phyloP scores from a whole-genome alignment of 2,113 vertebrate species.

The Strigops habroptila region DNA sequence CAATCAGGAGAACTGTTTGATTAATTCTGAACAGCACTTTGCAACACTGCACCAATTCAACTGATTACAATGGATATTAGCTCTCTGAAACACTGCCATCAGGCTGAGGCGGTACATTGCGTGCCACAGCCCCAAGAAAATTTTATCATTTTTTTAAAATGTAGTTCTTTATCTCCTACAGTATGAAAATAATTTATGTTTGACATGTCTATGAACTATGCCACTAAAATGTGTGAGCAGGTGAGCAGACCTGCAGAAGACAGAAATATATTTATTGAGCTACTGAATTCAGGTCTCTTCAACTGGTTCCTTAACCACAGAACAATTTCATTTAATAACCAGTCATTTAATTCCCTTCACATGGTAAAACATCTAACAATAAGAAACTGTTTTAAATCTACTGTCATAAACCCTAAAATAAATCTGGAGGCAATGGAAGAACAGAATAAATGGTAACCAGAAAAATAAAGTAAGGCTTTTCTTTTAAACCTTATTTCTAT shows the following conservation, averaged over 20 bases:
- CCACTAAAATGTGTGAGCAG: background rate
- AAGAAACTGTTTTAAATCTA: background rate
- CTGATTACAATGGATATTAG: constrained; percentile 41
- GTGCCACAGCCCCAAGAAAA: background rate
- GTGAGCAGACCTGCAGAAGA: background rate
- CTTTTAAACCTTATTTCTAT: background rate
- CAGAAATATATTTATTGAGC: background rate
- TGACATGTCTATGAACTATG: background rate
- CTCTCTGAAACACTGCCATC: constrained; percentile 41
- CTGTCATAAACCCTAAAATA: background rate
- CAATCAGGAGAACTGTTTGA: constrained; percentile 52
- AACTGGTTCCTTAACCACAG: background rate
- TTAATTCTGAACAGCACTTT: constrained; percentile 43
- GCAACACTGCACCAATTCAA: constrained; percentile 21
- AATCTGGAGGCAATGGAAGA: background rate
- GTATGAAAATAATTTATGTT: background rate
- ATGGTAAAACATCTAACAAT: background rate
- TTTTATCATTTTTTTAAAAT: constrained; percentile 25
- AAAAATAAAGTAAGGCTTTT: background rate
- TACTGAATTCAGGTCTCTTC: background rate
- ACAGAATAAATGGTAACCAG: background rate
- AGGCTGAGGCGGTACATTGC: background rate
- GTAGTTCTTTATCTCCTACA: background rate
- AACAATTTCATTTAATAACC: background rate
- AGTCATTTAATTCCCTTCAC: background rate